Evolutionary conservation across 2,113 vertebrate species (phyloP).

Genomic region (Scatophagus argus): DNA sequence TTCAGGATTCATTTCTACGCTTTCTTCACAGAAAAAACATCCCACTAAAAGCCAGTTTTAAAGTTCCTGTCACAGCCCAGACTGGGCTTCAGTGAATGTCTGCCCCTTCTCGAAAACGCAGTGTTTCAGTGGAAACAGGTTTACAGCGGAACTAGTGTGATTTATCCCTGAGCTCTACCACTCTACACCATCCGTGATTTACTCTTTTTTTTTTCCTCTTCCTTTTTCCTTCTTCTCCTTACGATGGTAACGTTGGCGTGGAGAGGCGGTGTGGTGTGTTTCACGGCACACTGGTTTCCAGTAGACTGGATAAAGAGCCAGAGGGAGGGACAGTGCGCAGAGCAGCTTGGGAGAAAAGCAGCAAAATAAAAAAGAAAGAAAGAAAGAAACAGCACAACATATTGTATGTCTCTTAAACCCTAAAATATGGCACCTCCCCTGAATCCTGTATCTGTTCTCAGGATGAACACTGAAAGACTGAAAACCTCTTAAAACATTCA

Average conservation of each 20-base stretch:
- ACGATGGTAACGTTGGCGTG: constrained; percentile 59
- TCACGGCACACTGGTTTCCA: constrained; percentile 84
- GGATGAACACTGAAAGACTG: neutral
- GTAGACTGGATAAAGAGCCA: constrained; percentile 84
- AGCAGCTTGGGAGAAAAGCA: constrained; percentile 30
- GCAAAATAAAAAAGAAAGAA: neutral
- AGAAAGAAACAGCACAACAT: neutral
- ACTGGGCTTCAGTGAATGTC: neutral
- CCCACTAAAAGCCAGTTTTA: neutral
- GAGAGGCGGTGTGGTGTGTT: constrained; percentile 69
- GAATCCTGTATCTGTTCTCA: neutral
- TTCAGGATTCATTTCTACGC: neutral
- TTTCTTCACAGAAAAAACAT: neutral
- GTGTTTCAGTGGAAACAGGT: constrained; percentile 33
- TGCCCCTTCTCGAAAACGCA: constrained; percentile 15
- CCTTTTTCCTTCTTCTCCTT: neutral
- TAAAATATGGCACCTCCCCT: neutral
- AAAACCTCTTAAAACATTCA: neutral
- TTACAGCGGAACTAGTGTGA: constrained; percentile 61
- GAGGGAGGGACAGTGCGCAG: constrained; percentile 60
- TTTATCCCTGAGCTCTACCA: constrained; percentile 54
- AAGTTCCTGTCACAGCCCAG: constrained; percentile 27
- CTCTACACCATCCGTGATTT: constrained; percentile 45
- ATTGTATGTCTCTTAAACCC: constrained; percentile 1
- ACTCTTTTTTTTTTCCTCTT: constrained; percentile 9